These are phyloP conservation scores for Argyresthia goedartella DNA, from an alignment of 2,888 invertebrate genomes.

Conservation along the genomic window DNA sequence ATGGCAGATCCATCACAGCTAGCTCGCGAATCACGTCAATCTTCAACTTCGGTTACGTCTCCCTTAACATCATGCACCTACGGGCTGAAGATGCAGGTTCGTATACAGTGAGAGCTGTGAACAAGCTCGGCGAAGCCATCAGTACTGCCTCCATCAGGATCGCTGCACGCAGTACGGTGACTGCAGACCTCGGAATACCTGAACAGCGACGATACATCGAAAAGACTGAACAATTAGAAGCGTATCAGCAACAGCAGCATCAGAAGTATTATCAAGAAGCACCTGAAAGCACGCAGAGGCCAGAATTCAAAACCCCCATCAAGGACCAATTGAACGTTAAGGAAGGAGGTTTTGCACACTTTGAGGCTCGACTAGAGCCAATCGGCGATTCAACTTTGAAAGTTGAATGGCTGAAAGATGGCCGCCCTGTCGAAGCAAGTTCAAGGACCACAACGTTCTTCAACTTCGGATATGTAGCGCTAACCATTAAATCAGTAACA, in stretches of 20 bases:
- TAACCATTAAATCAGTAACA: conserved; percentile 93
- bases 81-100: conserved; percentile 98
- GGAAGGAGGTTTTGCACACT: conserved; percentile 95
- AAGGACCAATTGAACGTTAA: conserved; percentile 88
- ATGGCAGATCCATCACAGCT: conserved; percentile 94
- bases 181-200: conserved; percentile 88
- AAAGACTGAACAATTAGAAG: conserved; percentile 91
- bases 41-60: conserved; percentile 99
- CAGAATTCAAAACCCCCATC: conserved; percentile 90
- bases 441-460: conserved; percentile 94
- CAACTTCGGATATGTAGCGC: conserved; percentile 94
- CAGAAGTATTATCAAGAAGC: conserved; percentile 84
- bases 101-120: conserved; percentile 92
- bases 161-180: conserved; percentile 84
- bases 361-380: conserved; percentile 95
- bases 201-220: conserved; percentile 93
- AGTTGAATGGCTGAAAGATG: conserved; percentile 95
- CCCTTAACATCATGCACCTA: conserved; percentile 98
- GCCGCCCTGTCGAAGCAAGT: conserved; percentile 90
- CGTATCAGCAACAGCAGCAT: conserved; percentile 86
- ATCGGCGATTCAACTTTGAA: conserved; percentile 90
- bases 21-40: conserved; percentile 97
- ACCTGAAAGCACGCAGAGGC: conserved; percentile 83
- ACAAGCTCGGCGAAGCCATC: conserved; percentile 91
- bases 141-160: conserved; percentile 85